phyloP scores from a whole-genome alignment of 2,113 vertebrate species.

The Nibea coibor region DNA sequence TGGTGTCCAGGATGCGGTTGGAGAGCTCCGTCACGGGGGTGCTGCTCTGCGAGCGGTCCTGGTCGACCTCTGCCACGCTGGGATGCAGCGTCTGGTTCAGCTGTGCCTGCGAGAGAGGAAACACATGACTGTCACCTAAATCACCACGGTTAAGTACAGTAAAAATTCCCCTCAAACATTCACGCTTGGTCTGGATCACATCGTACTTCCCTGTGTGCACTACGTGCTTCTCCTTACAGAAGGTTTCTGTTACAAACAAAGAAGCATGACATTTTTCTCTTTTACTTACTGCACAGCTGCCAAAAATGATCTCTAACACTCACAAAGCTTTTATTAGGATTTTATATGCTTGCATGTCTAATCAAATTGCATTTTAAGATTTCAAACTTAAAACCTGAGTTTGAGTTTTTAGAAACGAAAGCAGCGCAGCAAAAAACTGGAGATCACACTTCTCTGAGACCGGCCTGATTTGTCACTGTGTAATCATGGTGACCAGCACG shows the following conservation, averaged over 20 bases:
- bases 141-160: background rate
- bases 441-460: no score
- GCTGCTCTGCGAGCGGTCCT: constrained; percentile 88
- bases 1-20: constrained; percentile 88
- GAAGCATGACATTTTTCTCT: background rate
- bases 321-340: background rate
- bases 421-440: background rate
- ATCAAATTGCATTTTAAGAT: no score
- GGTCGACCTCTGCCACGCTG: constrained; percentile 63
- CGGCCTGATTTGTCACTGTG: background rate
- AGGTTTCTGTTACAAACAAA: background rate
- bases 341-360: background rate
- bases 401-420: background rate
- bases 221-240: background rate
- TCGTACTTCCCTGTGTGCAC: background rate
- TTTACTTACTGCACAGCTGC: background rate
- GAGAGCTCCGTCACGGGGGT: constrained; percentile 95
- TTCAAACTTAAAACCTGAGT: no score
- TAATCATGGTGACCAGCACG: no score
- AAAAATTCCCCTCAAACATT: background rate
- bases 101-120: constrained; percentile 1
- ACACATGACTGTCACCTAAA: background rate
- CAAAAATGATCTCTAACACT: background rate
- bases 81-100: constrained; percentile 57
- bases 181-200: background rate